phyloP scores from a whole-genome alignment of 1,140 invertebrate genomes.

The Drosophila ironensis region DNA sequence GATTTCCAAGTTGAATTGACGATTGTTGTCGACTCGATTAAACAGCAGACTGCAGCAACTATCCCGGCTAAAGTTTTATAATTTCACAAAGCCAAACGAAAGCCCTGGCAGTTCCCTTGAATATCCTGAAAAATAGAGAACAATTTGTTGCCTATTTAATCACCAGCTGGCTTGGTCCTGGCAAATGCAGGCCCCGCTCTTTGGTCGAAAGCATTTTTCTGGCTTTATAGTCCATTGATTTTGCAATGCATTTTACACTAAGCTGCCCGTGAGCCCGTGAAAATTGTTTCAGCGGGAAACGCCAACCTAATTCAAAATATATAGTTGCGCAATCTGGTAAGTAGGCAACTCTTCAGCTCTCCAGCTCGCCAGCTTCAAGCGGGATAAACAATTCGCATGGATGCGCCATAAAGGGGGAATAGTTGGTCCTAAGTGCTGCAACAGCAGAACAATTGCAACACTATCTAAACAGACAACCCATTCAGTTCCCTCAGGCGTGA shows the following conservation, averaged over 20 bases:
- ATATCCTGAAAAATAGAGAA: neutral
- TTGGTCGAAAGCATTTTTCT: no score
- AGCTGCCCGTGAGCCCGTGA: neutral
- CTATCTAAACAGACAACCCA: conserved; percentile 59
- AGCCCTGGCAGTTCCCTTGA: no score
- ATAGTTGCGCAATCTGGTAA: conserved; percentile 37
- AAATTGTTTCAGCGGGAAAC: neutral
- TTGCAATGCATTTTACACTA: conserved; percentile 20
- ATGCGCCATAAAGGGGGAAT: neutral
- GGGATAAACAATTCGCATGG: neutral
- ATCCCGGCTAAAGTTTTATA: no score
- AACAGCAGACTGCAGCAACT: no score
- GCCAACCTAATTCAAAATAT: conserved; percentile 22
- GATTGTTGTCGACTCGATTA: conserved; percentile 27
- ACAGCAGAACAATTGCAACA: conserved; percentile 54
- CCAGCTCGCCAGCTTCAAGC: neutral
- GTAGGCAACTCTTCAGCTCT: conserved; percentile 51
- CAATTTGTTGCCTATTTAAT: no score
- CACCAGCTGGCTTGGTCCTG: no score
- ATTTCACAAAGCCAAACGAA: neutral
- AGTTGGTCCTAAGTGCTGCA: conserved; percentile 15
- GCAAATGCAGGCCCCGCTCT: no score
- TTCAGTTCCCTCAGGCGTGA: conserved; percentile 19
- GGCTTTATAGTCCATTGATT: conserved; percentile 24
- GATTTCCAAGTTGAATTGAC: conserved; percentile 21